Base-by-base conservation (phyloP, 2,797 vertebrate genomes). In the Eulemur rubriventer region DNA sequence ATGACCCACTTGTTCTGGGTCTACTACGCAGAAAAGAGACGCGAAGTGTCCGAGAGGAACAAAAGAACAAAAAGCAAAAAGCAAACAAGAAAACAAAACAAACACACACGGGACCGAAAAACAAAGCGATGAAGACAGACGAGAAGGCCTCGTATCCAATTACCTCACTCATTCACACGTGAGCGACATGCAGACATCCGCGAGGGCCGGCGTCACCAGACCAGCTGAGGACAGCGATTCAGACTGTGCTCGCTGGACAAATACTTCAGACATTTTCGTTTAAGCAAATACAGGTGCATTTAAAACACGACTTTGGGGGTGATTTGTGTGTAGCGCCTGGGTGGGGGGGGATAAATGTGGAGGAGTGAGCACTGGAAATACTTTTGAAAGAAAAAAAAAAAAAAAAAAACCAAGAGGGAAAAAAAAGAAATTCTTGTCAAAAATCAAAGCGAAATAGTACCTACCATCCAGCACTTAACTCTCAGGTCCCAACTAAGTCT, bases 401-500 rank as follows among this genome's bases (percentile, higher is more conserved):
- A 83, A 91, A 98, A 98, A 98, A 97, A 97, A 97, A 46, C 8
- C 93, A 96, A 98, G 98, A 94, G 96, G 96, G 98, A 65, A 95
- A 98, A 98, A 97, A 95, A 98, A 95, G 95, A 98, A 95, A 96
- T 94, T 86, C 59, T 16, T 92, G 92, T 84, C 96, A 90, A 98
- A 98, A 98, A 96, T 97, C 97, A 97, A 98, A 98, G 98, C 78
- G 97, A 97, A 97, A 90, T 93, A 55, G 92, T 89, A 96, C 97
- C 94, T 89, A 96, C 97, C 94, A 69, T 95, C 97, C 97, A 97
- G 98, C 99, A 99, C 99, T 99, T 99, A 99, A 86, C 98, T 99
- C 99, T 99, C 99, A 99, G 99, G 99, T 99, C 98, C 99, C 99
- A 98, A 98, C 98, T 98, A 99, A 98, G 98, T 98, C 98, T 98